Base-by-base conservation (phyloP, 2,797 vertebrate genomes). In the Tachyglossus aculeatus region DNA sequence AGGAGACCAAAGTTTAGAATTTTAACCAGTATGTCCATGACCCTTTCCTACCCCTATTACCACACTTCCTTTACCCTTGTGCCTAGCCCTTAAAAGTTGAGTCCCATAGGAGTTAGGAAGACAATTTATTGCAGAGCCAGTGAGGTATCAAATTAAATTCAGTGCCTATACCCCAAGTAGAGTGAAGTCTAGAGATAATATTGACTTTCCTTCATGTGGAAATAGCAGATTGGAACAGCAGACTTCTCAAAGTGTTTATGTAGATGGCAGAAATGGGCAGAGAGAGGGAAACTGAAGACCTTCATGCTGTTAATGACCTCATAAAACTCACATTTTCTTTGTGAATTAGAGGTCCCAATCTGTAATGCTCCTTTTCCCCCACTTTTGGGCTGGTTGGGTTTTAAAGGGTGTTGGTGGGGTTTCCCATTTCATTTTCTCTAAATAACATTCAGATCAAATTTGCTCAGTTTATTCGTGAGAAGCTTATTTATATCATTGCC, bases 11-110 rank as follows among this genome's bases (percentile, higher is more conserved):
- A n/a, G n/a, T n/a, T n/a, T n/a, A n/a, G n/a, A n/a, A n/a, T n/a
- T n/a, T n/a, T n/a, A n/a, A n/a, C n/a, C n/a, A n/a, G n/a, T 57
- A 74, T 31, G 67, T 58, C 79, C 16, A 65, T 81, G 78, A 83
- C 37, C 80, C 51, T 68, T 62, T 6, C 47, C 59, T 56, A 39
- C 63, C 40, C 27, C 84, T 64, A 78, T 81, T 84, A 76, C 84
- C 78, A 65, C 67, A 51, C 47, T 78, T 71, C 79, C 74, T 76
- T 60, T 59, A 47, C n/a, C n/a, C n/a, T n/a, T n/a, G n/a, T n/a
- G n/a, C n/a, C n/a, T n/a, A n/a, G n/a, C n/a, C n/a, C n/a, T n/a
- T n/a, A n/a, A 43, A 43, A 21, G 19, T 22, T 43, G 51, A 71
- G 21, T 24, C 63, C 79, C 68, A 44, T 57, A 9, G 0, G 47